Evolutionary conservation across 2,888 invertebrate species (phyloP).

Genomic region (Icerya purchasi): DNA sequence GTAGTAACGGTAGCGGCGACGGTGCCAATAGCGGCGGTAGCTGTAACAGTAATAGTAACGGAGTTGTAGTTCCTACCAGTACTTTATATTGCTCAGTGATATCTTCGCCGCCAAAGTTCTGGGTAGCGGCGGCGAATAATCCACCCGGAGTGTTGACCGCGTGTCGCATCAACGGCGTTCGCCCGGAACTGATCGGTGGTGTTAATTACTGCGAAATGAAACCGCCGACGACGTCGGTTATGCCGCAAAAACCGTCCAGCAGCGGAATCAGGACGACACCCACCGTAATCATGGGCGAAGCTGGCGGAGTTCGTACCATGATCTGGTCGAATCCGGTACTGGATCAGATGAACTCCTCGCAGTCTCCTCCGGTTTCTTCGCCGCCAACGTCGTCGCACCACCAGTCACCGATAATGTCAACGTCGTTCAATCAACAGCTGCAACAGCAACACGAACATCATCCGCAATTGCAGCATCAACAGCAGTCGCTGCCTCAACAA

Average conservation of each 20-base stretch:
- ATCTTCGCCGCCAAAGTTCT: conserved; percentile 16
- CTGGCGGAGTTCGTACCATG: conserved; percentile 60
- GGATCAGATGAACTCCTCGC: conserved; percentile 29
- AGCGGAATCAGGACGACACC: conserved; percentile 33
- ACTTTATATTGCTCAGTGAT: conserved; percentile 11
- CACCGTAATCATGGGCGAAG: conserved; percentile 81
- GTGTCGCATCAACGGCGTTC: conserved; percentile 48
- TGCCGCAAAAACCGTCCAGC: conserved; percentile 17
- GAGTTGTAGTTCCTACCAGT: conserved; percentile 21
- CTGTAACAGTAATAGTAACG: conserved; percentile 21
- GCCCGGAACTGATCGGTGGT: conserved; percentile 60
- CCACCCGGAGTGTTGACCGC: conserved; percentile 21
- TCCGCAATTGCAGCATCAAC: conserved; percentile 47
- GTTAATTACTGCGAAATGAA: conserved; percentile 23
- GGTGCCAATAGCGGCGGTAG: conserved; percentile 12
- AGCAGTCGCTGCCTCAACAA: conserved; percentile 36
- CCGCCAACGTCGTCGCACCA: background rate
- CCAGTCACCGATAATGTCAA: background rate
- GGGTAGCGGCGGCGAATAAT: conserved; percentile 19
- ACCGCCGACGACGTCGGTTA: conserved; percentile 17
- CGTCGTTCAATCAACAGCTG: background rate
- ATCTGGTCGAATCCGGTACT: conserved; percentile 40
- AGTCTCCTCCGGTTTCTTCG: conserved; percentile 26
- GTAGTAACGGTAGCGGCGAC: conserved; percentile 2
- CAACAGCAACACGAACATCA: background rate